A percentile compares a stretch with the other conserved stretches of the same genome.
Conservation (phyloP, 2,888 invertebrate species). For the Drosophila meridionalis region DNA sequence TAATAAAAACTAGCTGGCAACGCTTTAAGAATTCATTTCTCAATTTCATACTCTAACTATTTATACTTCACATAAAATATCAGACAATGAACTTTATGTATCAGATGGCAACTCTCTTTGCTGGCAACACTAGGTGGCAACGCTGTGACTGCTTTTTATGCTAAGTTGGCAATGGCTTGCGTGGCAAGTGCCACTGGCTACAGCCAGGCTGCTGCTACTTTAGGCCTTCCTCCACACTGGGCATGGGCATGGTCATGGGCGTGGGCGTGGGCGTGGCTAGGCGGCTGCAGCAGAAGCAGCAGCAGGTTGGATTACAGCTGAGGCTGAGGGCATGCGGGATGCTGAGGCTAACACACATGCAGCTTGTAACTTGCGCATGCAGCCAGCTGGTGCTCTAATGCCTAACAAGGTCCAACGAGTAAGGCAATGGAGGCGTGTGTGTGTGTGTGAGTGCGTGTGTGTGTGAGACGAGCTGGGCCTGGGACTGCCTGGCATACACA, state of each 20-base stretch:
- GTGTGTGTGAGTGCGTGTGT: background rate
- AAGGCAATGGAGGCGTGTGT: background rate
- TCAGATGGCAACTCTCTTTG: background rate
- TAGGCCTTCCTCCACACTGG: background rate
- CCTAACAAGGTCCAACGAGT: constrained; percentile 59
- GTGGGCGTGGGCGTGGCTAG: background rate
- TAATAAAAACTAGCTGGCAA: constrained; percentile 3
- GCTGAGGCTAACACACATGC: constrained; percentile 48
- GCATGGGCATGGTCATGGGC: background rate
- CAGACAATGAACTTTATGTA: background rate
- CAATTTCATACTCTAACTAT: background rate
- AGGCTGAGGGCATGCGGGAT: background rate
- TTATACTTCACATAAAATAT: background rate
- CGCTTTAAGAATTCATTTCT: background rate
- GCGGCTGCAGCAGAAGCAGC: constrained; percentile 4
- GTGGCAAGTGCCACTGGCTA: background rate
- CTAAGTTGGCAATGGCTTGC: constrained; percentile 6
- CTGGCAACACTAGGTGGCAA: constrained; percentile 5
- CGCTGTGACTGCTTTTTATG: background rate
- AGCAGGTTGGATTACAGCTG: constrained; percentile 5
- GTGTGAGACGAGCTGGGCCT: background rate
- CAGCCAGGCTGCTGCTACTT: background rate
- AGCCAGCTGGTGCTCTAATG: constrained; percentile 64
- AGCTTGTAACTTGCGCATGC: constrained; percentile 65
- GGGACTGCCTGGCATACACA: constrained; percentile 50